Percentiles rank a stretch among this genome's conserved stretches.
Evolutionary conservation across 2,888 invertebrate genomes (phyloP).

Genomic region (Xestia sexstrigata): DNA sequence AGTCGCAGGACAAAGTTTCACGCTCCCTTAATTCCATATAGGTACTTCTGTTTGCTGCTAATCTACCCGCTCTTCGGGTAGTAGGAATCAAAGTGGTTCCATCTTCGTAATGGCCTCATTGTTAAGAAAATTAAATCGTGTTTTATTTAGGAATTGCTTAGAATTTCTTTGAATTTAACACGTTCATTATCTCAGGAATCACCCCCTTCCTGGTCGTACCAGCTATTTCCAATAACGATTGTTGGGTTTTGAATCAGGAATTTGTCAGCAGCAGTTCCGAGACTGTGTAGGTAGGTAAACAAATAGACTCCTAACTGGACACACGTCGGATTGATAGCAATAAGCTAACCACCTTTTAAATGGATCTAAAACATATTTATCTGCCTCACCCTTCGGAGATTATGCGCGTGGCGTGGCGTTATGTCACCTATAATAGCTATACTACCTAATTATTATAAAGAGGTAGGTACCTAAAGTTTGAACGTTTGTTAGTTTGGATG

Average conservation of each 20-base stretch:
- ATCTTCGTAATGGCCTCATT: no score
- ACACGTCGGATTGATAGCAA: not conserved
- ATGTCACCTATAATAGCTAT: not conserved
- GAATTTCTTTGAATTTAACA: not conserved
- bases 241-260: not conserved
- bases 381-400: not conserved
- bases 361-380: not conserved
- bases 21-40: not conserved
- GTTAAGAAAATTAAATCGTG: no score
- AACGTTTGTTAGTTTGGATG: not conserved
- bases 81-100: not conserved
- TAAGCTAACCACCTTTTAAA: not conserved
- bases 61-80: not conserved
- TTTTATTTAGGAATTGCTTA: no score
- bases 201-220: not conserved
- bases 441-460: no score
- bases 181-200: not conserved
- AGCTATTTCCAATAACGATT: not conserved
- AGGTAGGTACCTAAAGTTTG: not conserved
- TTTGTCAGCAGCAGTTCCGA: not conserved
- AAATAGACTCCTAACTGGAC: not conserved
- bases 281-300: not conserved
- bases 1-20: not conserved
- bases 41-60: not conserved
- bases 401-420: not conserved